Evolutionary conservation across 2,797 vertebrate genomes (phyloP).

Genomic region (Enteromius anoplus): DNA sequence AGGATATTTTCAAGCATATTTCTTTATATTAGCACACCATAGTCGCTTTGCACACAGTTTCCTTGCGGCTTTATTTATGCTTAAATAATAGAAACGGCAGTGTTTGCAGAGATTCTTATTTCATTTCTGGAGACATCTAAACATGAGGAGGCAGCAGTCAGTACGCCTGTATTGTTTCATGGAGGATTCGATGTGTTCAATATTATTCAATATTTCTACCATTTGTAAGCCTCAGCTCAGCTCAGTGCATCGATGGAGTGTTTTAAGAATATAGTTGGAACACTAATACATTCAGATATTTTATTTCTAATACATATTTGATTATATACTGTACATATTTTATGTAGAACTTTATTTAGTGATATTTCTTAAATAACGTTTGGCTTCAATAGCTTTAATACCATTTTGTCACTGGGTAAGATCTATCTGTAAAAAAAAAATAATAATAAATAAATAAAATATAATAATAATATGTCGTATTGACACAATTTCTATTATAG

Average conservation of each 20-base stretch:
- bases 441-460: too few relatives aligned
- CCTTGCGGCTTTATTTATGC: neutral
- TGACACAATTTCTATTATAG: slow-evolving; percentile 18
- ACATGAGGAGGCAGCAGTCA: neutral
- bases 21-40: neutral
- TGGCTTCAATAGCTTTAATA: slow-evolving; percentile 26
- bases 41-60: neutral
- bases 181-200: neutral
- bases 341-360: neutral
- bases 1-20: neutral
- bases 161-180: neutral
- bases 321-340: slow-evolving; percentile 19
- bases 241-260: slow-evolving; percentile 11
- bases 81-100: neutral
- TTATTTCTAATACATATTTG: neutral
- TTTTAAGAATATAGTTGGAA: slow-evolving; percentile 19
- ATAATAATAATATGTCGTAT: neutral
- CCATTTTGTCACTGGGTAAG: neutral
- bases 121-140: neutral
- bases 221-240: neutral
- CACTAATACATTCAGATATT: slow-evolving; percentile 32
- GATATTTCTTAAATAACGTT: slow-evolving; percentile 35
- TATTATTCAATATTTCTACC: slow-evolving; percentile 29
- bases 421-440: neutral
- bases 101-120: slow-evolving; percentile 3